Evolutionary conservation across 2,113 vertebrate species (phyloP).

Genomic region (Thalassarche chlororhynchos): DNA sequence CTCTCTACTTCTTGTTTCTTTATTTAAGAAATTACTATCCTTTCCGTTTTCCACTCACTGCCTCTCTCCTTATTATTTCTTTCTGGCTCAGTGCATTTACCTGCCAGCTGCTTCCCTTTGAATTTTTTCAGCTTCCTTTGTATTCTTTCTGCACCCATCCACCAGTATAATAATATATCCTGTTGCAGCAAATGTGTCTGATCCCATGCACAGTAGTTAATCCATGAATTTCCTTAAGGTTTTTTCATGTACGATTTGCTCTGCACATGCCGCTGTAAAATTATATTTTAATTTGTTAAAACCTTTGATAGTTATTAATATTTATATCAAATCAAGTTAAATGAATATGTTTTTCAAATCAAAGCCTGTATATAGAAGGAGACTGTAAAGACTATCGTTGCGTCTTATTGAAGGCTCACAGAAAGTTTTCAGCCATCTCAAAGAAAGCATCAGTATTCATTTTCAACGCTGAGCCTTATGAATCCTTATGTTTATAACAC

Average conservation of each 20-base stretch:
- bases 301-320: constrained; percentile 55
- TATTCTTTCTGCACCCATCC: constrained; percentile 54
- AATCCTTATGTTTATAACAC: constrained; percentile 83
- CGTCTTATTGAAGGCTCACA: background rate
- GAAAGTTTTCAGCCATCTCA: constrained; percentile 66
- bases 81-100: constrained; percentile 59
- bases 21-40: constrained; percentile 56
- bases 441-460: constrained; percentile 66
- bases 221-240: constrained; percentile 50
- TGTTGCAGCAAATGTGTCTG: constrained; percentile 56
- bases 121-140: constrained; percentile 64
- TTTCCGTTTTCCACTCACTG: constrained; percentile 39
- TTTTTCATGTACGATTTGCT: constrained; percentile 40
- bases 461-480: constrained; percentile 63
- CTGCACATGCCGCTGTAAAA: constrained; percentile 41
- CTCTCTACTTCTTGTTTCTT: constrained; percentile 27
- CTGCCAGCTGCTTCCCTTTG: constrained; percentile 54
- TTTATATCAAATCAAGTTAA: constrained; percentile 63
- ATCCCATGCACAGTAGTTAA: constrained; percentile 36
- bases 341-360: constrained; percentile 51
- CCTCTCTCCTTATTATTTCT: constrained; percentile 57
- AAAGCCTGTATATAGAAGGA: constrained; percentile 36
- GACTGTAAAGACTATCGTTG: background rate
- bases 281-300: constrained; percentile 66
- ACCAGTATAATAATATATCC: constrained; percentile 61